Conservation (phyloP, 2,888 invertebrate species). For the Drosophila ustulata region DNA sequence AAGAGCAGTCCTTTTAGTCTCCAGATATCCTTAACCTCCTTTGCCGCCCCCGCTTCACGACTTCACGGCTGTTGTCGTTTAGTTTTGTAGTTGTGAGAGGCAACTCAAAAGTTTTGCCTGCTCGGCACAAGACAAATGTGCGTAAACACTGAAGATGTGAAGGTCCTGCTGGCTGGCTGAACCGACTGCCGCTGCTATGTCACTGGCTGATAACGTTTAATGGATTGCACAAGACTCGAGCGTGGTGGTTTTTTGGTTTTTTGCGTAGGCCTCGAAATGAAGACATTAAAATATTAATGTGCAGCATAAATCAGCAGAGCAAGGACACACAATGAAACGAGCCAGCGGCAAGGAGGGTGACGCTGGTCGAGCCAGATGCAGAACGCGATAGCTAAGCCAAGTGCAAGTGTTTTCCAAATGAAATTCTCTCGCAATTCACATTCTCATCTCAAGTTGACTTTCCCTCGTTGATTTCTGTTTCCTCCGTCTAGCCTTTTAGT, state of each 20-base stretch:
- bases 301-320: slow-evolving; percentile 70
- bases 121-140: slow-evolving; percentile 52
- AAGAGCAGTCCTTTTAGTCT: slow-evolving; percentile 19
- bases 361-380: neutral
- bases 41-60: neutral
- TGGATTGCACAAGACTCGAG: slow-evolving; percentile 63
- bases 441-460: neutral
- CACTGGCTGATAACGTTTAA: slow-evolving; percentile 74
- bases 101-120: slow-evolving; percentile 43
- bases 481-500: neutral
- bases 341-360: neutral
- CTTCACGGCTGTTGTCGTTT: slow-evolving; percentile 2
- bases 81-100: slow-evolving; percentile 30
- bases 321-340: neutral
- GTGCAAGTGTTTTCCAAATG: slow-evolving; percentile 4
- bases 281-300: slow-evolving; percentile 81
- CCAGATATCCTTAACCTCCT: neutral
- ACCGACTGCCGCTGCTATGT: slow-evolving; percentile 57
- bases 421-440: slow-evolving; percentile 1
- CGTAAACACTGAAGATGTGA: slow-evolving; percentile 37
- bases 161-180: slow-evolving; percentile 26
- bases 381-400: slow-evolving; percentile 9
- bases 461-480: neutral
- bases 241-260: slow-evolving; percentile 40
- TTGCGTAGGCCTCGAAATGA: slow-evolving; percentile 65